phyloP scores from a whole-genome alignment of 1,140 invertebrate genomes.

The Drosophila aff. region DNA sequence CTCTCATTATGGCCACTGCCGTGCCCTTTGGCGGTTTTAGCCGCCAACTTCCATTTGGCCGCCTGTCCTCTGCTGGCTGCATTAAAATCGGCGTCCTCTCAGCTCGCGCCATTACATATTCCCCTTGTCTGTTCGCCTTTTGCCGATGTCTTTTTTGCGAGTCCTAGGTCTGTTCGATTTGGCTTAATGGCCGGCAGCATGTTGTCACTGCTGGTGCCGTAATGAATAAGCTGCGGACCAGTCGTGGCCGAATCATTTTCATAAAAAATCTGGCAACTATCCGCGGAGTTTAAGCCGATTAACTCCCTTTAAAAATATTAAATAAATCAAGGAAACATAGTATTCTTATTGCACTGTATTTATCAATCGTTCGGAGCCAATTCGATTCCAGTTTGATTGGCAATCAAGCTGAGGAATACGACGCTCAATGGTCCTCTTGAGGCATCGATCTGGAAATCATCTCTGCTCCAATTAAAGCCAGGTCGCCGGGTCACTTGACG shows the following conservation, averaged over 20 bases:
- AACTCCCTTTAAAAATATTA: neutral
- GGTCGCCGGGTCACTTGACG: slow-evolving; percentile 42
- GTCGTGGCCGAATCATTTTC: neutral
- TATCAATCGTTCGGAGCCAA: slow-evolving; percentile 7
- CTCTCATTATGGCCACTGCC: slow-evolving; percentile 55
- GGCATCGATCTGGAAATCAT: slow-evolving; percentile 61
- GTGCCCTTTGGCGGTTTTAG: slow-evolving; percentile 36
- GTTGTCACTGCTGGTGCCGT: slow-evolving; percentile 33
- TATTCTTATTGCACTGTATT: slow-evolving; percentile 4
- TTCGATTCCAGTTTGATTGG: slow-evolving; percentile 29
- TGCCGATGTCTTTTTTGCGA: slow-evolving; percentile 5
- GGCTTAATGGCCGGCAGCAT: slow-evolving; percentile 44
- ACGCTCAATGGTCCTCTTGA: slow-evolving; percentile 22
- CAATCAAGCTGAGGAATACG: slow-evolving; percentile 25
- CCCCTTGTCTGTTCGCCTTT: slow-evolving; percentile 7
- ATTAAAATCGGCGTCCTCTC: slow-evolving; percentile 60
- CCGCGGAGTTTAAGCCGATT: slow-evolving; percentile 15
- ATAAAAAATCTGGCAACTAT: slow-evolving; percentile 34
- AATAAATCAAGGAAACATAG: neutral
- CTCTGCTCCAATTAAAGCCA: slow-evolving; percentile 72
- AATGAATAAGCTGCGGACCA: slow-evolving; percentile 38
- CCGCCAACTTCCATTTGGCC: slow-evolving; percentile 62
- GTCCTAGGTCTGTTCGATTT: slow-evolving; percentile 19
- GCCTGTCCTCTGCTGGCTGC: slow-evolving; percentile 48
- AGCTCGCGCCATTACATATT: slow-evolving; percentile 41